phyloP scores from a whole-genome alignment of 53 echinoderm and acorn worm genomes.

The Actinopyga echinites region DNA sequence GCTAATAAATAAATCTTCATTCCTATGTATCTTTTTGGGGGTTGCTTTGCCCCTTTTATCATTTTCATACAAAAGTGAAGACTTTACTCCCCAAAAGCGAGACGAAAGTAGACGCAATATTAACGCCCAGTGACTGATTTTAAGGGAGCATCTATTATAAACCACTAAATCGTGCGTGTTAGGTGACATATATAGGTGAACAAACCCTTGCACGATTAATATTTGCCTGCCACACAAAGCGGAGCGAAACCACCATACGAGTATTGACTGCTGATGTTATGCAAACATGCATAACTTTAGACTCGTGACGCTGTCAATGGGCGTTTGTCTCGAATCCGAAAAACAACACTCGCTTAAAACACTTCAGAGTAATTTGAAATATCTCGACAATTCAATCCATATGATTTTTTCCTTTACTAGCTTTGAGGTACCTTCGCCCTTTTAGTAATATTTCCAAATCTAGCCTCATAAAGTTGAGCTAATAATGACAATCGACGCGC shows the following conservation, averaged over 20 bases:
- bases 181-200: not conserved
- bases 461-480: not conserved
- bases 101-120: too few relatives aligned
- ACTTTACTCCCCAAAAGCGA: too few relatives aligned
- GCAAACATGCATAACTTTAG: conserved; percentile 29
- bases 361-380: conserved; percentile 19
- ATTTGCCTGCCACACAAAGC: conserved; percentile 1
- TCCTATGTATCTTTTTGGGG: too few relatives aligned
- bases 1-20: too few relatives aligned
- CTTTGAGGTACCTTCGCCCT: too few relatives aligned
- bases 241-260: not conserved
- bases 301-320: conserved; percentile 1
- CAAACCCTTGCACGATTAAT: not conserved
- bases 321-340: conserved; percentile 9
- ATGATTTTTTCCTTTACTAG: not conserved
- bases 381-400: conserved; percentile 23
- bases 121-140: too few relatives aligned
- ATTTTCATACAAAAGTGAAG: too few relatives aligned
- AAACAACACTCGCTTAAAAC: conserved; percentile 31
- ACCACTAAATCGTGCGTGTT: not conserved
- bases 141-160: too few relatives aligned
- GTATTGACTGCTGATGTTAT: conserved; percentile 27
- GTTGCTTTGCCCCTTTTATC: too few relatives aligned
- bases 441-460: not conserved
- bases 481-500: conserved; percentile 23